Evolutionary conservation across 2,888 invertebrate species (phyloP), one percentile per base, ranked within the genome.

Genomic region (Melanargia galathea): DNA sequence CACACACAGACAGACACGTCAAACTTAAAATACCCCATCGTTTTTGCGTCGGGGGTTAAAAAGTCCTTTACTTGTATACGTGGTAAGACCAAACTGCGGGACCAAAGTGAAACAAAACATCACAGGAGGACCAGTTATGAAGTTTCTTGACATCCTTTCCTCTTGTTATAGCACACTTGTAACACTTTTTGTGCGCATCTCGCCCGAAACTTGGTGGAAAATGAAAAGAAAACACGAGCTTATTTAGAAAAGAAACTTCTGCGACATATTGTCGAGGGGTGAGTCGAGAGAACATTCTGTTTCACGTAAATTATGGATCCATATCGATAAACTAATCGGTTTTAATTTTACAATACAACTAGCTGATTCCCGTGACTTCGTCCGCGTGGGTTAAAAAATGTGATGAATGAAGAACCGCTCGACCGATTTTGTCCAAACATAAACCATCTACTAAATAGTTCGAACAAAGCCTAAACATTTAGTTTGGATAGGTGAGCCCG

Each of bases 221-320:
- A 69, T 70, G 60, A 62, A 70, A 70, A 62, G 67, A 68, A 71
- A 69, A 71, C 65, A 71, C 60, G 45, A 57, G 64, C 61, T 66
- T 70, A 49, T 58, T 67, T 67, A 69, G 67, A 62, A 62, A 65
- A 59, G 57, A 66, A 70, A 70, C 49, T 67, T 68, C 65, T 43
- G 70, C 62, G 60, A 65, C 68, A 70, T 66, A 61, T 71, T 68
- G 68, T 62, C 46, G 22, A 58, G 45, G 43, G 62, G 60, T 59
- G 65, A 70, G 66, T 63, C 63, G 54, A 40, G 60, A 51, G 64
- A 65, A 66, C 63, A 63, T 70, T 66, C 63, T 63, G 60, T 59
- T 63, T 66, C 43, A 54, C 24, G 56, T 43, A 16, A 63, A 70
- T 64, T 65, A 64, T 52, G 63, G 56, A 63, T 64, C 62, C 55